Conservation (phyloP, 2,113 vertebrate species). For the Sturnira hondurensis region DNA sequence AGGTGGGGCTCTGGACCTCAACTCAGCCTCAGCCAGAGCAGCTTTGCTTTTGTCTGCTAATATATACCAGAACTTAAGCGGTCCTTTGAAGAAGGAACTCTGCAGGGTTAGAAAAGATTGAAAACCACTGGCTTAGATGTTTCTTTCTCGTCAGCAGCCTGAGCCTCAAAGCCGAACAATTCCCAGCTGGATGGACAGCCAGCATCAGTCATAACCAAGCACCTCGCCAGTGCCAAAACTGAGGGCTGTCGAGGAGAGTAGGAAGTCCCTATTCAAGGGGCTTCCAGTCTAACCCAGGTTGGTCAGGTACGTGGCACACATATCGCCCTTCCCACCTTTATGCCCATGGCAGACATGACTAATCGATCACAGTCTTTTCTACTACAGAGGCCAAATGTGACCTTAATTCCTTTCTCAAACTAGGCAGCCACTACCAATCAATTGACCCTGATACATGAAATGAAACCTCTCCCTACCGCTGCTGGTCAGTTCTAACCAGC, state of each 20-base stretch:
- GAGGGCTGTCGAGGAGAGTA: not conserved
- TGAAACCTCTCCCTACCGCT: not conserved
- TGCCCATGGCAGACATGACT: not conserved
- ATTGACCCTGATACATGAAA: not conserved
- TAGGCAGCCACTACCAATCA: not conserved
- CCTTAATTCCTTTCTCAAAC: not conserved
- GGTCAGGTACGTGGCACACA: not conserved
- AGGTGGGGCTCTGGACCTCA: not conserved
- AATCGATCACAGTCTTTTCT: not conserved
- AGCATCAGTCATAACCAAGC: not conserved
- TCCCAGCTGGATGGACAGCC: not conserved
- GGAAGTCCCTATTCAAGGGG: not conserved
- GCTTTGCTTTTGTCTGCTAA: conserved; percentile 7
- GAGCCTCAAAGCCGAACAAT: conserved; percentile 23
- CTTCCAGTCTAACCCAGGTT: not conserved
- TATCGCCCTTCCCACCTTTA: not conserved
- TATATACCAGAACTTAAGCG: not conserved
- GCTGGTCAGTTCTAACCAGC: not conserved
- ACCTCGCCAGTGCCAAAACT: not conserved
- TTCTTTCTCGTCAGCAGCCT: conserved; percentile 22
- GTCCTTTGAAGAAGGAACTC: conserved; percentile 53
- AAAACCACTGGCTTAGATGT: conserved; percentile 44
- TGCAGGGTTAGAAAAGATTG: not conserved
- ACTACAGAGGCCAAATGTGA: not conserved
- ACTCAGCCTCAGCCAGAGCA: not conserved